Evolutionary conservation across 92 coral and sea anemone species (phyloP).

Genomic region (Actinostola sp.): DNA sequence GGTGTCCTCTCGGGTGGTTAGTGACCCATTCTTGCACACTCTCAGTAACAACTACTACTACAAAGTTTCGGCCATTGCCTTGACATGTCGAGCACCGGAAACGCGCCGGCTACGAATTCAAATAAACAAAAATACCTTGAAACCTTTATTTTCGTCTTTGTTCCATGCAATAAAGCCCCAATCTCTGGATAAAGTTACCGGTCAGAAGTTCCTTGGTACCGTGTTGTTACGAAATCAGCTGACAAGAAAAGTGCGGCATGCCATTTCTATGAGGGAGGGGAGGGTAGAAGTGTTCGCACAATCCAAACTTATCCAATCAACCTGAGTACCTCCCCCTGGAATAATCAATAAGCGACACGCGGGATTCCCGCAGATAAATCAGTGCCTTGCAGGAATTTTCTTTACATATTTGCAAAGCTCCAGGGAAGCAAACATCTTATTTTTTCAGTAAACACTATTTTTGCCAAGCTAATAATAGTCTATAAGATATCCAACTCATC

Average conservation of each 20-base stretch:
- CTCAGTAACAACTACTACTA: no score
- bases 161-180: no score
- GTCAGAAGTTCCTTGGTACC: no score
- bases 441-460: slow-evolving; percentile 14
- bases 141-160: no score
- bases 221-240: no score
- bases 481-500: background rate
- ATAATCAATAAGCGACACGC: background rate
- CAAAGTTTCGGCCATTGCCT: background rate
- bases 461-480: slow-evolving; percentile 5
- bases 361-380: slow-evolving; percentile 2
- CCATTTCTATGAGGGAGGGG: no score
- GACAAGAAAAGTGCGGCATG: no score
- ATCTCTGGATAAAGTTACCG: no score
- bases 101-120: background rate
- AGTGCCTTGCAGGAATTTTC: background rate
- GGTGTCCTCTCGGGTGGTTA: slow-evolving; percentile 37
- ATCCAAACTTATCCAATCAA: no score
- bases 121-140: no score
- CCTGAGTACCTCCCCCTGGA: background rate
- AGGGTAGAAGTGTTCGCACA: no score
- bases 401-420: slow-evolving; percentile 7
- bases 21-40: slow-evolving; percentile 23
- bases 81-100: no score
- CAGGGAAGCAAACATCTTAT: slow-evolving; percentile 18